These are phyloP conservation scores for Megamerina dolium DNA, from an alignment of 2,888 invertebrate species.

Conservation along the genomic window DNA sequence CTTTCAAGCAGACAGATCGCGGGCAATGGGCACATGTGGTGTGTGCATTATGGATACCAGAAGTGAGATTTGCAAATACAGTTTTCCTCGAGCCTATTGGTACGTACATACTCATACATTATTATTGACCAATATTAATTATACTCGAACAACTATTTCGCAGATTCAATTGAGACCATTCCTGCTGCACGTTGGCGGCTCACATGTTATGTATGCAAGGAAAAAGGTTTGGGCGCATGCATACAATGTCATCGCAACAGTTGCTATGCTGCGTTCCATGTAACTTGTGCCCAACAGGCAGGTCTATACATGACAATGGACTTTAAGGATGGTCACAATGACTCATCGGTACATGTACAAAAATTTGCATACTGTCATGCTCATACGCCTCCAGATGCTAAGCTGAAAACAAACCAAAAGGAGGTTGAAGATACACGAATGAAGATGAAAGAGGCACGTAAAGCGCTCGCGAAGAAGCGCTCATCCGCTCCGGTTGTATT, in stretches of 20 bases:
- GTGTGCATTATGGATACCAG: constrained; percentile 98
- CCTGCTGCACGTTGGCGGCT: constrained; percentile 93
- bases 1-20: constrained; percentile 96
- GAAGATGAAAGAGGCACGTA: constrained; percentile 82
- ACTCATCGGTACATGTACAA: constrained; percentile 75
- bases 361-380: constrained; percentile 95
- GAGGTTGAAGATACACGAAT: constrained; percentile 62
- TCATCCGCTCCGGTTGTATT: constrained; percentile 86
- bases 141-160: constrained; percentile 8
- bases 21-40: constrained; percentile 97
- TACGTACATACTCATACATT: constrained; percentile 44
- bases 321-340: constrained; percentile 60
- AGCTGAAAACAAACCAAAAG: constrained; percentile 49
- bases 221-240: constrained; percentile 87
- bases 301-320: constrained; percentile 94
- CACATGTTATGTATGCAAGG: constrained; percentile 95
- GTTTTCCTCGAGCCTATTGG: constrained; percentile 95
- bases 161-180: constrained; percentile 91
- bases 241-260: constrained; percentile 96
- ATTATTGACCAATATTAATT: background rate
- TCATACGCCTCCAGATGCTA: constrained; percentile 60
- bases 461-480: constrained; percentile 81
- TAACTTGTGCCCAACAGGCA: constrained; percentile 97
- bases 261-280: constrained; percentile 97
- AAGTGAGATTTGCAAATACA: constrained; percentile 95